Percentiles rank a stretch among this genome's conserved stretches.
Conservation (phyloP, 2,888 invertebrate species). For the Oscheius sp. region DNA sequence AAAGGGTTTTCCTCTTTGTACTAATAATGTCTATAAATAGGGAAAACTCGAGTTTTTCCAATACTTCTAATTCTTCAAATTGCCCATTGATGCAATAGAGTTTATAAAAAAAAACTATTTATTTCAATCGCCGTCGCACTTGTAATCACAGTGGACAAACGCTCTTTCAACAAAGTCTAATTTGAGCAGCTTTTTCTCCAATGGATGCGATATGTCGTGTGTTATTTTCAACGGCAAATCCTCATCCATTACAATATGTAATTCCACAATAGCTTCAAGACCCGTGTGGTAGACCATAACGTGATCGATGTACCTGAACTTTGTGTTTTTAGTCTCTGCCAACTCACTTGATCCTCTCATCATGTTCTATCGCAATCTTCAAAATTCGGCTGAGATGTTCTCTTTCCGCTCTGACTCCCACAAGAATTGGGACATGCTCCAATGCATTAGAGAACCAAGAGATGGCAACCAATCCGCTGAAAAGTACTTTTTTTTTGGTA, state of each 20-base stretch:
- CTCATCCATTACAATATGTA: slow-evolving; percentile 72
- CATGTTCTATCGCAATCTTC: slow-evolving; percentile 66
- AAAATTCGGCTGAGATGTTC: slow-evolving; percentile 64
- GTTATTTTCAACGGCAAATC: slow-evolving; percentile 71
- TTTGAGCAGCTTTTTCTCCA: slow-evolving; percentile 72
- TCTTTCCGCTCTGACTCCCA: slow-evolving; percentile 63
- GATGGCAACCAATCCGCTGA: slow-evolving; percentile 64
- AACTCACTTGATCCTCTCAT: slow-evolving; percentile 63
- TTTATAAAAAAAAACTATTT: neutral
- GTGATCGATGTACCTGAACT: slow-evolving; percentile 73
- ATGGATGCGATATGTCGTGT: slow-evolving; percentile 71
- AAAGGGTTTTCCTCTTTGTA: too few species aligned
- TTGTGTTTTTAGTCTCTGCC: too few species aligned
- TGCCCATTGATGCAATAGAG: too few species aligned
- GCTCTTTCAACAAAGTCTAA: slow-evolving; percentile 62
- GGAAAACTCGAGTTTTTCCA: too few species aligned
- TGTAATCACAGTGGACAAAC: slow-evolving; percentile 64
- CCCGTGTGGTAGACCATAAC: slow-evolving; percentile 74
- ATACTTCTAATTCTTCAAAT: too few species aligned
- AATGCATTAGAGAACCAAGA: slow-evolving; percentile 68
- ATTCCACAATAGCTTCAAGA: slow-evolving; percentile 69
- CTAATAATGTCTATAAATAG: too few species aligned
- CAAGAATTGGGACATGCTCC: slow-evolving; percentile 63
- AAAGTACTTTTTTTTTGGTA: slow-evolving; percentile 32
- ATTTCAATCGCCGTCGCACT: slow-evolving; percentile 58